Conservation (phyloP, 2,113 vertebrate genomes). For the Callipepla californica region DNA sequence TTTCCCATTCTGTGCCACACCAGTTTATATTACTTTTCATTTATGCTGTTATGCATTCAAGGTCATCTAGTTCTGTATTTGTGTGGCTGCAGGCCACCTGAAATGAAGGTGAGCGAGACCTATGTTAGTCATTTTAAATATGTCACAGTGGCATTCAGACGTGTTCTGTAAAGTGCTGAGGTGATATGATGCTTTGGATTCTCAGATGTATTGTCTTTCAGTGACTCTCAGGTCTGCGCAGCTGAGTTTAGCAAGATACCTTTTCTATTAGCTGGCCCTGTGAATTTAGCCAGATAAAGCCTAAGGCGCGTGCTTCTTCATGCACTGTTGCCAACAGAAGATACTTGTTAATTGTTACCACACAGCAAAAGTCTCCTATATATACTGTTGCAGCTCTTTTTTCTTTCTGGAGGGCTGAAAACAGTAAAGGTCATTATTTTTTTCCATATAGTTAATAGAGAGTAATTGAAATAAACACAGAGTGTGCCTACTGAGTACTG, state of each 20-base stretch:
- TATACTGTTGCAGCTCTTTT: background rate
- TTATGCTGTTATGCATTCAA: background rate
- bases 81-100: background rate
- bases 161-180: background rate
- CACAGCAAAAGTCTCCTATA: background rate
- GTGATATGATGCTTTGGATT: background rate
- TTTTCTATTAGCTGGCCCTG: background rate
- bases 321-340: background rate
- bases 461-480: background rate
- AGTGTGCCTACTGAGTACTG: background rate
- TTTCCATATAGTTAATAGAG: background rate
- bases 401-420: background rate
- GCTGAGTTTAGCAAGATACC: background rate
- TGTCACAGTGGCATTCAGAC: background rate
- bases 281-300: background rate
- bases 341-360: background rate
- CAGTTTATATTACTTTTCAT: background rate
- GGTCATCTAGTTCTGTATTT: background rate
- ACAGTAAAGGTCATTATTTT: background rate
- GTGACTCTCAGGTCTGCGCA: background rate
- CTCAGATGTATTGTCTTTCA: background rate
- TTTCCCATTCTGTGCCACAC: background rate
- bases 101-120: background rate
- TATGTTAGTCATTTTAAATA: background rate
- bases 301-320: fast-evolving